Evolutionary conservation across 2,888 invertebrate species (phyloP).

Genomic region (Mesorhabditis belari): DNA sequence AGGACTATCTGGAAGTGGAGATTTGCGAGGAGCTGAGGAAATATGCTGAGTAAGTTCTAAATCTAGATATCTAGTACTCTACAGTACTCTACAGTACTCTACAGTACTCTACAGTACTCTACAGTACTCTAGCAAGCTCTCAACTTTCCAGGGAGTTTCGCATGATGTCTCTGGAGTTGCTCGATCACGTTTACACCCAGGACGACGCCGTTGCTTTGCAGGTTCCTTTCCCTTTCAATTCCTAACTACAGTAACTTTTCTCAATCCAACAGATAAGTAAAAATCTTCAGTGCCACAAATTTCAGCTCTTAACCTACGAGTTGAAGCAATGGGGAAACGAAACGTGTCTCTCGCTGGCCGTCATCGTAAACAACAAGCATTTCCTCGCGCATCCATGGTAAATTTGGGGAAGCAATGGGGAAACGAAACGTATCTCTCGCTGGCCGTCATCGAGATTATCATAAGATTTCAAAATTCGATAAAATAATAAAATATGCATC

Average conservation of each 20-base stretch:
- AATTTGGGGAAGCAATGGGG: conserved; percentile 78
- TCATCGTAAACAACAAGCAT: conserved; percentile 77
- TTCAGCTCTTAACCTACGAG: conserved; percentile 81
- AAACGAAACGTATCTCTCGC: conserved; percentile 88
- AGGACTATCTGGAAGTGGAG: conserved; percentile 94
- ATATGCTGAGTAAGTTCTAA: conserved; percentile 40
- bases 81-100: too few relatives aligned
- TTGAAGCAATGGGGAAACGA: conserved; percentile 95
- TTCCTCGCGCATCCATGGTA: conserved; percentile 59
- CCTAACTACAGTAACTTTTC: too few relatives aligned
- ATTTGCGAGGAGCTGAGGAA: conserved; percentile 70
- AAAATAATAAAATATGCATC: background rate
- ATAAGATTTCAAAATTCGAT: conserved; percentile 10
- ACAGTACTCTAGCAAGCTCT: too few relatives aligned
- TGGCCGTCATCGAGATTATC: conserved; percentile 92
- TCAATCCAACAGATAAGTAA: conserved; percentile 85
- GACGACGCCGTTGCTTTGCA: conserved; percentile 81
- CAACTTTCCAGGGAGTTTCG: conserved; percentile 45
- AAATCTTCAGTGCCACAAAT: conserved; percentile 68
- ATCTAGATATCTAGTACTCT: too few relatives aligned
- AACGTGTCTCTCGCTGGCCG: conserved; percentile 90
- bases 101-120: too few relatives aligned
- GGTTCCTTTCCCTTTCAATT: too few relatives aligned
- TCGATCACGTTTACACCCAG: conserved; percentile 91
- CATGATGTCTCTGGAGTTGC: conserved; percentile 72